Evolutionary conservation across 2,113 vertebrate genomes (phyloP), one percentile per base, ranked within the genome.

Genomic region (Ahaetulla prasina): DNA sequence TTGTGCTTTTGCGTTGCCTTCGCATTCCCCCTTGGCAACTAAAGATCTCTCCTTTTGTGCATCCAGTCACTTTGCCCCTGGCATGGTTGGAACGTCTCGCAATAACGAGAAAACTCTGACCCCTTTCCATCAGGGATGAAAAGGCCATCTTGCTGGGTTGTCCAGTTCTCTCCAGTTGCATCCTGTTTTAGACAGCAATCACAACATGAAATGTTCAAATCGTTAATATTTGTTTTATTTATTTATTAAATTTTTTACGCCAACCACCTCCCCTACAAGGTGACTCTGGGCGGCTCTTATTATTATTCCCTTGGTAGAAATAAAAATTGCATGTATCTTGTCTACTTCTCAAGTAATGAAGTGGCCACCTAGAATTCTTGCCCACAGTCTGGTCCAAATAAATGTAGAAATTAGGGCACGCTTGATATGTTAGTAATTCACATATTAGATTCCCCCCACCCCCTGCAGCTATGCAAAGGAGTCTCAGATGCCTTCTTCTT

Each of bases 1-100:
- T 95, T 96, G 96, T 97, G 95, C 94, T 96, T 96, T 43, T 96
- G 85, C 92, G 95, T 85, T 96, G 91, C 92, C 91, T 93, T 94
- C 95, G 85, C 93, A 87, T 92, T 90, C 92, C 91, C 91, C 90
- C 91, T 95, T 96, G 95, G 95, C 96, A 92, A 89, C 94, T 91
- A 91, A 91, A 92, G 88, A 89, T 91, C 92, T 95, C 88, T 91
- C 92, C 94, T 94, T 85, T 95, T 30, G 85, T 93, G 92, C 93
- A 87, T 86, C 91, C 47, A 93, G 86, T 92, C 68, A 84, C 92
- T 95, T 89, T 94, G 85, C 91, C 93, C 87, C 92, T 94, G 68
- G 91, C 27, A 94, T 27, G 1, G 63, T 88, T 85, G 84, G 95
- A 95, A 93, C 94, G 93, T 3, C 88, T 90, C 91, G 94, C 95